Evolutionary conservation across 2,888 invertebrate species (phyloP).

Genomic region (Lasius fuliginosus): DNA sequence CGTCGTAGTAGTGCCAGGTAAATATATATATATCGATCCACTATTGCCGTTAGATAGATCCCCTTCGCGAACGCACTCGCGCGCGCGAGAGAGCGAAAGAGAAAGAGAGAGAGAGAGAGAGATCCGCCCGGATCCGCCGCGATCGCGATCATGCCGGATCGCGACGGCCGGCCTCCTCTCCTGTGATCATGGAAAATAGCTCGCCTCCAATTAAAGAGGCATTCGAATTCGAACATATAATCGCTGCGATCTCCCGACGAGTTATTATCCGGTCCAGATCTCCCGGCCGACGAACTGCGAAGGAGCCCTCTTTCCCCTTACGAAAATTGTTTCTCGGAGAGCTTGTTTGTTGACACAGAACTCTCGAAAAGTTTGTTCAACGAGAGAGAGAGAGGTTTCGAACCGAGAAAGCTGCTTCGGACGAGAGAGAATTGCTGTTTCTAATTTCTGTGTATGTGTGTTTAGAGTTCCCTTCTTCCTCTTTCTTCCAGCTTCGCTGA

Average conservation of each 20-base stretch:
- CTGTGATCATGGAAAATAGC: conserved; percentile 49
- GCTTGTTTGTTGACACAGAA: conserved; percentile 28
- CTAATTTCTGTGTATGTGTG: conserved; percentile 17
- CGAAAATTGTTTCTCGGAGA: conserved; percentile 4
- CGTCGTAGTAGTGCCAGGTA: conserved; percentile 71
- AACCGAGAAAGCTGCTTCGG: not conserved
- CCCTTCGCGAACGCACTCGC: not conserved
- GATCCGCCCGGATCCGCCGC: conserved; percentile 46
- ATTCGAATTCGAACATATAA: conserved; percentile 25
- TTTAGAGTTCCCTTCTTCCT: not conserved
- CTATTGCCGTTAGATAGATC: conserved; percentile 54
- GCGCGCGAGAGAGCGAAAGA: not conserved
- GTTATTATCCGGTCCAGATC: not conserved
- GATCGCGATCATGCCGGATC: conserved; percentile 49
- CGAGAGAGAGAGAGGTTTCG: not conserved
- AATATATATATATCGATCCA: conserved; percentile 61
- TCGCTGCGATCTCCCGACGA: not conserved
- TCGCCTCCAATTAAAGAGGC: conserved; percentile 44
- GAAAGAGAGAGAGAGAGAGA: not conserved
- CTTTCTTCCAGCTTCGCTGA: conserved; percentile 13
- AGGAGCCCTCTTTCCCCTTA: not conserved
- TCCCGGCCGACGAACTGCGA: conserved; percentile 15
- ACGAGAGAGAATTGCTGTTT: not conserved
- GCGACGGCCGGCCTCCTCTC: conserved; percentile 26
- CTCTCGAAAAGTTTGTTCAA: conserved; percentile 8